These are phyloP conservation scores for Argynnis bischoffii DNA, from an alignment of 2,888 invertebrate genomes.

Conservation along the genomic window DNA sequence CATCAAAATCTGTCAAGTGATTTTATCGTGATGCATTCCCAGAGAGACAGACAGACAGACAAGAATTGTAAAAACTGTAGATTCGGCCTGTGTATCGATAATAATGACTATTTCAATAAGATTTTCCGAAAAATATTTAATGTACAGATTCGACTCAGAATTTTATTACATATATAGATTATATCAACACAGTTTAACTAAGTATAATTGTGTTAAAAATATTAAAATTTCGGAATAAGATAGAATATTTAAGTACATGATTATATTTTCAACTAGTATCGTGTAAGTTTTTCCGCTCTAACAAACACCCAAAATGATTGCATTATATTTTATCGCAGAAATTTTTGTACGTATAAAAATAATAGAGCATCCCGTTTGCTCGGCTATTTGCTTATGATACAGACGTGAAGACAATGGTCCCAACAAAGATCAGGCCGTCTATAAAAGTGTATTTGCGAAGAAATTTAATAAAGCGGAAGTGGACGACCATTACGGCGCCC, in stretches of 20 bases:
- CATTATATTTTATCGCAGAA: constrained; percentile 34
- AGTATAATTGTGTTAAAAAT: too few relatives aligned
- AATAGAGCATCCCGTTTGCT: constrained; percentile 72
- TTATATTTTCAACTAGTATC: neutral
- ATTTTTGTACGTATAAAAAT: constrained; percentile 62
- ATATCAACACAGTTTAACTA: too few relatives aligned
- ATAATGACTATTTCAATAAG: too few relatives aligned
- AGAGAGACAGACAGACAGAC: too few relatives aligned
- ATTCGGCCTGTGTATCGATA: too few relatives aligned
- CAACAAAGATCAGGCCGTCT: constrained; percentile 71
- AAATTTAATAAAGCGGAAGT: constrained; percentile 83
- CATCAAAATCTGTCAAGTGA: too few relatives aligned
- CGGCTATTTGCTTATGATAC: constrained; percentile 78
- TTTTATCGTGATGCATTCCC: too few relatives aligned
- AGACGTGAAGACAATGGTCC: constrained; percentile 69
- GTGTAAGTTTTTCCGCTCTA: constrained; percentile 4
- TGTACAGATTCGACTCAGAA: too few relatives aligned
- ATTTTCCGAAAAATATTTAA: too few relatives aligned
- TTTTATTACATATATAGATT: too few relatives aligned
- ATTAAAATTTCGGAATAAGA: too few relatives aligned
- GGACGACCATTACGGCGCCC: constrained; percentile 71
- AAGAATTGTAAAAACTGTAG: too few relatives aligned
- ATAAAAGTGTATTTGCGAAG: constrained; percentile 82
- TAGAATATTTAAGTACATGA: neutral
- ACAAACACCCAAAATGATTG: constrained; percentile 16